Conservation (phyloP, 1,140 invertebrate species). For the Danaus melanippus region DNA sequence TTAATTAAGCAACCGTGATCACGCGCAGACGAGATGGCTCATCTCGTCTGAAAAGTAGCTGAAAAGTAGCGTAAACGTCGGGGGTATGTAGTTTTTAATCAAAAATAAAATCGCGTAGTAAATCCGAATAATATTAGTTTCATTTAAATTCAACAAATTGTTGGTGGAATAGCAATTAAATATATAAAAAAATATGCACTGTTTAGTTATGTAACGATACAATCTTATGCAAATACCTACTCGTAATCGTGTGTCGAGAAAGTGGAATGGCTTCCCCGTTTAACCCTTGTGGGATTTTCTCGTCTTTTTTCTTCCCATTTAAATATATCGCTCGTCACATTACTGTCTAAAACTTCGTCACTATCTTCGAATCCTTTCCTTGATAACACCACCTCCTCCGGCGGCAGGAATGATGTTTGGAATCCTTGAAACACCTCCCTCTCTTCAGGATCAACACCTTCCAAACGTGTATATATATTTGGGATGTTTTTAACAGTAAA, state of each 20-base stretch:
- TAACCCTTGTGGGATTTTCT: constrained; percentile 34
- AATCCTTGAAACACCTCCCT: constrained; percentile 61
- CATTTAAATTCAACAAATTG: no score
- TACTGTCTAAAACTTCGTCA: constrained; percentile 31
- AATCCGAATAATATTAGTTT: no score
- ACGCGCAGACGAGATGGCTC: no score
- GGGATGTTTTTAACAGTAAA: constrained; percentile 50
- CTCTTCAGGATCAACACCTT: constrained; percentile 53
- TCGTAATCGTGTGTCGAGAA: constrained; percentile 42
- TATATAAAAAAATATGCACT: no score
- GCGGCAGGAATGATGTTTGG: constrained; percentile 55
- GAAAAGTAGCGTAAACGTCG: no score
- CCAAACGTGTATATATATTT: constrained; percentile 43
- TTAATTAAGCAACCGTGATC: no score
- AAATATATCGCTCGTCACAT: constrained; percentile 38
- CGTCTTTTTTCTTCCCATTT: constrained; percentile 34
- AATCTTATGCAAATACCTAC: constrained; percentile 28
- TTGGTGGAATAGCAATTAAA: no score
- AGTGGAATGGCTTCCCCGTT: constrained; percentile 44
- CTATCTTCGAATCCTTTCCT: constrained; percentile 22
- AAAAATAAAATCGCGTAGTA: no score
- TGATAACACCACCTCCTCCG: constrained; percentile 44
- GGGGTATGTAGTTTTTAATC: no score
- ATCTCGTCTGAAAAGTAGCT: no score
- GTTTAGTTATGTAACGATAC: no score